A percentile compares a stretch with the other conserved stretches of the same genome.
phyloP scores from a whole-genome alignment of 2,888 invertebrate species.

The Yponomeuta cagnagella region DNA sequence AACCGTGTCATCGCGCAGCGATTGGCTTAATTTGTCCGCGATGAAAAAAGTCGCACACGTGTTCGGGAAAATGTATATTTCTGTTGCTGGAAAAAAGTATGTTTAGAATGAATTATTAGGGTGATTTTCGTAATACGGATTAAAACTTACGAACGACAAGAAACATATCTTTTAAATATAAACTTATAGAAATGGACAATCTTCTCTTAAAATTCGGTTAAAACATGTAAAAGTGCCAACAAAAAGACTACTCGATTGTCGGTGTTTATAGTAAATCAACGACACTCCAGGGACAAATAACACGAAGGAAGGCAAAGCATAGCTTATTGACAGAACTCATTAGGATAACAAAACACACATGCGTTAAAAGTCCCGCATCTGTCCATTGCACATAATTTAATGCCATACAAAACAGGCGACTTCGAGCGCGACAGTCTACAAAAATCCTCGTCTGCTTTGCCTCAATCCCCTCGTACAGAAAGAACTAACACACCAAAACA shows the following conservation, averaged over 20 bases:
- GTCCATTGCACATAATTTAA: conserved; percentile 43
- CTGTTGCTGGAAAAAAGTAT: neutral
- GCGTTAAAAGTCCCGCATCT: conserved; percentile 57
- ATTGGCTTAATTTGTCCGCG: conserved; percentile 35
- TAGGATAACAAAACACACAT: conserved; percentile 71
- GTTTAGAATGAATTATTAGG: neutral
- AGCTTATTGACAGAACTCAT: conserved; percentile 67
- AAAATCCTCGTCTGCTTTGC: conserved; percentile 40
- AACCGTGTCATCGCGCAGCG: conserved; percentile 33
- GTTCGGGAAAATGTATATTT: conserved; percentile 10
- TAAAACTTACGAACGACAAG: conserved; percentile 16
- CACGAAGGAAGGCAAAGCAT: conserved; percentile 43
- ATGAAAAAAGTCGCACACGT: conserved; percentile 19
- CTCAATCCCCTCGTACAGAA: conserved; percentile 39
- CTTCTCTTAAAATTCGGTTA: neutral
- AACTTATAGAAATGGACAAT: neutral
- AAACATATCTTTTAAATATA: no score
- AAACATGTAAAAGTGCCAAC: neutral
- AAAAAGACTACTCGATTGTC: neutral
- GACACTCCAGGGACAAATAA: conserved; percentile 48
- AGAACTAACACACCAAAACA: conserved; percentile 23
- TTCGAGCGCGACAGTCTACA: conserved; percentile 30
- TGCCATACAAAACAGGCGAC: conserved; percentile 26
- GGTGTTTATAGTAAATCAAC: conserved; percentile 30
- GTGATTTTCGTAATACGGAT: conserved; percentile 25